Percentiles rank a stretch among this genome's conserved stretches.
Conservation (phyloP, 2,888 invertebrate species). For the Geotrupes spiniger region DNA sequence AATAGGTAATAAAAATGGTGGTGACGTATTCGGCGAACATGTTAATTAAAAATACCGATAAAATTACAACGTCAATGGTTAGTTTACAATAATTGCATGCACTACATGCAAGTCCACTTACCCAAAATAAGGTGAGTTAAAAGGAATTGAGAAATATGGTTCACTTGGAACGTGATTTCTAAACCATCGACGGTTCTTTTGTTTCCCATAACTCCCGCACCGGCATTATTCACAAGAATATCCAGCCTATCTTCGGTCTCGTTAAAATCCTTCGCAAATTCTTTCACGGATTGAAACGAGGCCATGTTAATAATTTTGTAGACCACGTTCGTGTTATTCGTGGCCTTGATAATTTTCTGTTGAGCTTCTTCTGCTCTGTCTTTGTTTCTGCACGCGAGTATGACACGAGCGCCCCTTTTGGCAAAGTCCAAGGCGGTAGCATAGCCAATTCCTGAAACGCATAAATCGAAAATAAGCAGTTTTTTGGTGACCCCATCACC, state of each 20-base stretch:
- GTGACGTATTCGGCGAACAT: neutral
- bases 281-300: constrained; percentile 56
- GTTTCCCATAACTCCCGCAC: constrained; percentile 51
- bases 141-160: constrained; percentile 51
- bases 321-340: constrained; percentile 41
- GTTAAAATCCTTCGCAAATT: constrained; percentile 60
- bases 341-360: constrained; percentile 34
- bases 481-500: too few relatives aligned
- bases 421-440: constrained; percentile 48
- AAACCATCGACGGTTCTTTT: constrained; percentile 60
- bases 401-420: constrained; percentile 53
- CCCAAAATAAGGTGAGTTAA: constrained; percentile 63
- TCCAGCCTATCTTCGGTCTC: constrained; percentile 56
- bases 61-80: too few relatives aligned
- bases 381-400: constrained; percentile 53
- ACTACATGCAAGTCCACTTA: too few relatives aligned
- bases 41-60: neutral
- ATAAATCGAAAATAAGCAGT: neutral
- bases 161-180: constrained; percentile 45
- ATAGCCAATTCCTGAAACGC: constrained; percentile 45
- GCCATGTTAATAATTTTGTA: constrained; percentile 53
- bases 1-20: too few relatives aligned
- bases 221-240: constrained; percentile 65
- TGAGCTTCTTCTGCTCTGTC: constrained; percentile 20
- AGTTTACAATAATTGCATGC: too few relatives aligned